phyloP scores from a whole-genome alignment of 2,113 vertebrate genomes.

The Turdus rufiventris region DNA sequence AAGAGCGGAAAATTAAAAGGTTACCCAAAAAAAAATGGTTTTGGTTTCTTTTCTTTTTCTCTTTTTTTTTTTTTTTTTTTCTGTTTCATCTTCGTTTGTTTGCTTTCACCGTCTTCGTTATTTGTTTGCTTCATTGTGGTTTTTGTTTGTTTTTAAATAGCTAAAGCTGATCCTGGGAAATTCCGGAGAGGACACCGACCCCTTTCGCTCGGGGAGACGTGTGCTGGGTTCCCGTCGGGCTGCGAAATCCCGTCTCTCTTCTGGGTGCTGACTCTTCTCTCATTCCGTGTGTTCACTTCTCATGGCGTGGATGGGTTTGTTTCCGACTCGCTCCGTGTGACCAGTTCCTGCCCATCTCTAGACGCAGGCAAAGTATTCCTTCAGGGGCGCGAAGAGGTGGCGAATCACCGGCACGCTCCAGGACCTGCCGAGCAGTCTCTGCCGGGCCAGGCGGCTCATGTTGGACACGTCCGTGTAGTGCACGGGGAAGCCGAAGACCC shows the following conservation, averaged over 20 bases:
- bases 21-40: conserved; percentile 68
- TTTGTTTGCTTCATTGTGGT: neutral
- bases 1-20: conserved; percentile 89
- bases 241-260: conserved; percentile 66
- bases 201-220: conserved; percentile 66
- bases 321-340: conserved; percentile 68
- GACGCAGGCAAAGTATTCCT: conserved; percentile 97
- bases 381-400: conserved; percentile 97
- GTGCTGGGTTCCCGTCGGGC: conserved; percentile 38
- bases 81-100: neutral
- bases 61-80: neutral
- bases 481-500: conserved; percentile 91
- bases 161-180: conserved; percentile 86
- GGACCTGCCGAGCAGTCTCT: conserved; percentile 94
- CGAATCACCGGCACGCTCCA: conserved; percentile 98
- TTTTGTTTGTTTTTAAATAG: conserved; percentile 75
- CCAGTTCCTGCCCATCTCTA: conserved; percentile 76
- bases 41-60: neutral
- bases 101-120: conserved; percentile 45
- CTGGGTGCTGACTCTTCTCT: conserved; percentile 76
- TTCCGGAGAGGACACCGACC: conserved; percentile 84
- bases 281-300: conserved; percentile 68
- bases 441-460: conserved; percentile 97
- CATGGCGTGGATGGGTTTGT: conserved; percentile 77
- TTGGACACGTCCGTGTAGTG: conserved; percentile 99